Percentiles rank a stretch among this genome's conserved stretches.
These are phyloP conservation scores for Okapia johnstoni DNA, from an alignment of 2,113 vertebrate species.

Conservation along the genomic window DNA sequence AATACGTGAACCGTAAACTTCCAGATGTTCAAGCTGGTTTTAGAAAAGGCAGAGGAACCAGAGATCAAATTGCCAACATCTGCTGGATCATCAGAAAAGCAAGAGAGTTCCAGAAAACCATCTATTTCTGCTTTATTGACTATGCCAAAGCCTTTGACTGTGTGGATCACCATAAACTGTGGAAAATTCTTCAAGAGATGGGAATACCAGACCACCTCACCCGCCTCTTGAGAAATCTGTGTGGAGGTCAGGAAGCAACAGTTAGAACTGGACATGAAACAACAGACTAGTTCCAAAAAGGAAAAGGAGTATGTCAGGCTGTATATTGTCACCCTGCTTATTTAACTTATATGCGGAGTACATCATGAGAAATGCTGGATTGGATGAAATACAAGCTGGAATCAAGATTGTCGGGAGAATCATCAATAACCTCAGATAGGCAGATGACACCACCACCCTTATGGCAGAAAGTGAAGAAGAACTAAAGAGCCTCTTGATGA, in stretches of 20 bases:
- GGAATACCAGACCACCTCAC: not conserved
- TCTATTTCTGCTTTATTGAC: not conserved
- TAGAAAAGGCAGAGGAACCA: not conserved
- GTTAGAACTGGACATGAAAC: not conserved
- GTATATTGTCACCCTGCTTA: not conserved
- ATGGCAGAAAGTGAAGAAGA: not conserved
- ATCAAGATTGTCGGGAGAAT: not conserved
- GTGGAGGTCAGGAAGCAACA: not conserved
- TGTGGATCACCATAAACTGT: not conserved
- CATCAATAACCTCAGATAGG: not conserved
- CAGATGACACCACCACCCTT: not conserved
- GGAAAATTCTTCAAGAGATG: not conserved
- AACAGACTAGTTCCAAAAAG: not conserved
- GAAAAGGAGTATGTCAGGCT: not conserved
- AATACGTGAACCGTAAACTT: not conserved
- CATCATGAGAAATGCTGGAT: not conserved
- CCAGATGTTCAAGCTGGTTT: not conserved
- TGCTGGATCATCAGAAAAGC: not conserved
- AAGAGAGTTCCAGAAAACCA: not conserved
- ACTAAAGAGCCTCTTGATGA: not conserved
- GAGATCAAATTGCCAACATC: not conserved
- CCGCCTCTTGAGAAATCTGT: not conserved
- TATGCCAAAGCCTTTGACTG: not conserved
- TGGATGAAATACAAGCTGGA: not conserved
- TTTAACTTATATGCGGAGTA: not conserved